Evolutionary conservation across 1,140 invertebrate genomes (phyloP).

Genomic region (Formica exsecta): DNA sequence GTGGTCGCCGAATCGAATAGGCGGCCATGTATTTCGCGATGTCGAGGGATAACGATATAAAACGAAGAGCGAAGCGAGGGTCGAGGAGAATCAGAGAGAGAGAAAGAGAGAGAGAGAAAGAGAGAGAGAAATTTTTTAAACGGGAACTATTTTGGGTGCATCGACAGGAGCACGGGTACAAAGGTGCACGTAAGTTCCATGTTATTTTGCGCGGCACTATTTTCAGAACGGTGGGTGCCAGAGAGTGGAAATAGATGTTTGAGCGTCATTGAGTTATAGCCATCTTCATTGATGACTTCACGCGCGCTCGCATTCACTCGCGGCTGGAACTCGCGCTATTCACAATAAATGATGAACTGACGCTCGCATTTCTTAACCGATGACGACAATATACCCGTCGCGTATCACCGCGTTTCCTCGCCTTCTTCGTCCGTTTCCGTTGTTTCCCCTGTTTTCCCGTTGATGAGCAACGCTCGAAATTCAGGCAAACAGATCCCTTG

Average conservation of each 20-base stretch:
- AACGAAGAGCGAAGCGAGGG: background rate
- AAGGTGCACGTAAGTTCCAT: constrained; percentile 71
- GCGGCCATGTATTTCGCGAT: background rate
- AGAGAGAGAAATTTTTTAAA: background rate
- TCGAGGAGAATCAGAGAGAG: background rate
- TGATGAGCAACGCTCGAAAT: constrained; percentile 53
- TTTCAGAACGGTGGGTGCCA: constrained; percentile 73
- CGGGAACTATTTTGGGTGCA: constrained; percentile 70
- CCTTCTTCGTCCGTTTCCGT: constrained; percentile 49
- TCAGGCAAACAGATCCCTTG: constrained; percentile 28
- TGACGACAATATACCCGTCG: constrained; percentile 17
- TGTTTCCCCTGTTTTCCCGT: constrained; percentile 23
- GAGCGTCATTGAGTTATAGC: constrained; percentile 72
- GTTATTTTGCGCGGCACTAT: constrained; percentile 73
- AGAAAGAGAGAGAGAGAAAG: background rate
- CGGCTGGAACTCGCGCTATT: constrained; percentile 47
- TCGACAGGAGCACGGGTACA: constrained; percentile 69
- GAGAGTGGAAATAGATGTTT: constrained; percentile 73
- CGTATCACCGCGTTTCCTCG: constrained; percentile 14
- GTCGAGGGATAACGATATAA: constrained; percentile 15
- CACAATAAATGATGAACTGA: constrained; percentile 43
- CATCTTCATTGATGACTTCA: constrained; percentile 78
- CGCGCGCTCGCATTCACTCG: constrained; percentile 40
- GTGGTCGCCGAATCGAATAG: constrained; percentile 8
- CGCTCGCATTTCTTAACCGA: constrained; percentile 44